phyloP scores from a whole-genome alignment of 2,888 invertebrate species.

The Dinocampus coccinellae region DNA sequence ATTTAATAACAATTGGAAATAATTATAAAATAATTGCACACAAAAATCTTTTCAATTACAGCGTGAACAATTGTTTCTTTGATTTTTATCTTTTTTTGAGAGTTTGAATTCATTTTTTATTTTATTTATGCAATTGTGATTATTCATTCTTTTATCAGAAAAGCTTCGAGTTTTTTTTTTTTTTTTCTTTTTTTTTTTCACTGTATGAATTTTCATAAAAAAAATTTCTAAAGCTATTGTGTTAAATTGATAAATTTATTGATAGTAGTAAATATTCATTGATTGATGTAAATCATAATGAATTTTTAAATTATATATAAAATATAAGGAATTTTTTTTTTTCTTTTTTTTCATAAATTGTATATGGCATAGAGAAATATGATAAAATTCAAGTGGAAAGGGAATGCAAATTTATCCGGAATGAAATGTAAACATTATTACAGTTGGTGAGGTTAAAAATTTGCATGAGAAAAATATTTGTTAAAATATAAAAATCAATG shows the following conservation, averaged over 20 bases:
- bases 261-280: neutral
- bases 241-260: neutral
- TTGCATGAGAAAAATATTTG: no score
- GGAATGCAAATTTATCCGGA: neutral
- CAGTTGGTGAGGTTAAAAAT: conserved; percentile 32
- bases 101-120: no score
- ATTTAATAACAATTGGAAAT: no score
- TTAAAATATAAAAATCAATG: no score
- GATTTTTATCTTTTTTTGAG: no score
- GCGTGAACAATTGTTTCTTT: no score
- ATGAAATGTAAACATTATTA: conserved; percentile 24
- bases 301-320: neutral
- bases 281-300: neutral
- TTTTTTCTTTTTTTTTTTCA: neutral
- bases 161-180: no score
- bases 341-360: neutral
- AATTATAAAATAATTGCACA: no score
- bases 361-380: neutral
- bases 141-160: no score
- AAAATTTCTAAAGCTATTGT: neutral
- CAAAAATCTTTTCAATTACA: no score
- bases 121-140: no score
- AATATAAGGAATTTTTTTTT: no score
- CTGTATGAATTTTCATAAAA: neutral
- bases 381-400: neutral